phyloP scores from a whole-genome alignment of 2,113 vertebrate genomes.

The Pungitius pungitius region DNA sequence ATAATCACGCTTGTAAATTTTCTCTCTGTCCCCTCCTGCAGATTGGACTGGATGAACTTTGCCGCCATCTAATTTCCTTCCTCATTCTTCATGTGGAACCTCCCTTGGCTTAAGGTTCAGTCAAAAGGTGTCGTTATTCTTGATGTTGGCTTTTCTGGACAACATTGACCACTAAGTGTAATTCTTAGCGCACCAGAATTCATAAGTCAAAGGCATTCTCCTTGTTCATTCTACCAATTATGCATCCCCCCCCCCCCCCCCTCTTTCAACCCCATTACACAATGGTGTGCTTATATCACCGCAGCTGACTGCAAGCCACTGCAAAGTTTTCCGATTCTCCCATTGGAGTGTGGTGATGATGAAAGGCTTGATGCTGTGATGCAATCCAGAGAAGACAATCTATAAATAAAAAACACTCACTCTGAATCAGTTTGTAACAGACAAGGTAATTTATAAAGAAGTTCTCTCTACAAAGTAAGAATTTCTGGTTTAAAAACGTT shows the following conservation, averaged over 20 bases:
- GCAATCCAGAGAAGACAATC: conserved; percentile 6
- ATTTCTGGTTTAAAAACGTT: neutral
- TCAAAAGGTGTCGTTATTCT: conserved; percentile 1
- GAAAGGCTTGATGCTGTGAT: conserved; percentile 38
- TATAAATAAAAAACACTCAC: conserved; percentile 5
- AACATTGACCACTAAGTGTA: neutral
- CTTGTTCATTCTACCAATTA: conserved; percentile 15
- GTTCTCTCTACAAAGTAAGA: neutral
- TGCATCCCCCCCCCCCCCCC: neutral
- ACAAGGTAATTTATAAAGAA: too few species aligned
- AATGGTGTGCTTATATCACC: neutral
- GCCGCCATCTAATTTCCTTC: neutral
- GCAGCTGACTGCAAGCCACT: neutral
- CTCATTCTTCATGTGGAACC: conserved; percentile 15
- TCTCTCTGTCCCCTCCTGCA: conserved; percentile 30
- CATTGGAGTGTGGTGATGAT: conserved; percentile 5
- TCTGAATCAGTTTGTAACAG: conserved; percentile 28
- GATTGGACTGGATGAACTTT: conserved; percentile 48
- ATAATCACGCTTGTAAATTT: conserved; percentile 38
- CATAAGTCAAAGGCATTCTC: too few species aligned
- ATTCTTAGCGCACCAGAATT: neutral
- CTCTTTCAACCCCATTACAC: conserved; percentile 21
- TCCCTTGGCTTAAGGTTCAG: neutral
- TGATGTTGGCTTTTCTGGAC: conserved; percentile 9
- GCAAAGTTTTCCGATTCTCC: conserved; percentile 12